Conservation (phyloP, 2,113 vertebrate species). For the Procavia capensis region DNA sequence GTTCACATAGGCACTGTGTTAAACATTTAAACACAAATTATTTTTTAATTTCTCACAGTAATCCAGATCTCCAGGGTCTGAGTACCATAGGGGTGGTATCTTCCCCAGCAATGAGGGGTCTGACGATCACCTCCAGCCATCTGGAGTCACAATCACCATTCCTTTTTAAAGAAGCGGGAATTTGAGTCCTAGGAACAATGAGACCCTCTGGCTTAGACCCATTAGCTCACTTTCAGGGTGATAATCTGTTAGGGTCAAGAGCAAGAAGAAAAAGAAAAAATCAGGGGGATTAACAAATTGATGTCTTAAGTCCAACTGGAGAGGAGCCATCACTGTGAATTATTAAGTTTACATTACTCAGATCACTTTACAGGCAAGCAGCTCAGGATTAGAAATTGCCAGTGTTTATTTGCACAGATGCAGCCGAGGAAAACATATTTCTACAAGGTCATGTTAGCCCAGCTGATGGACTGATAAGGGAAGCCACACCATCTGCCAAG, state of each 20-base stretch:
- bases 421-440: constrained; percentile 56
- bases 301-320: constrained; percentile 52
- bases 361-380: constrained; percentile 45
- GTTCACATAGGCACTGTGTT: background rate
- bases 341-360: constrained; percentile 49
- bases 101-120: background rate
- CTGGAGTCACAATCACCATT: background rate
- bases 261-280: constrained; percentile 27
- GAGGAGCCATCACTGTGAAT: constrained; percentile 9
- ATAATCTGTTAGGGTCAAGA: constrained; percentile 73
- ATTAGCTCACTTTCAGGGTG: constrained; percentile 27
- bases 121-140: background rate
- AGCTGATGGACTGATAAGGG: constrained; percentile 69
- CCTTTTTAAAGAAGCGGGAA: background rate
- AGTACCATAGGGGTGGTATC: fast-evolving
- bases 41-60: background rate
- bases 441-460: background rate
- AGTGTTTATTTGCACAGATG: constrained; percentile 81
- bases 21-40: background rate
- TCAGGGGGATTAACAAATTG: constrained; percentile 55
- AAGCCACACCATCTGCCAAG: background rate
- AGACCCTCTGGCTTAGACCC: background rate
- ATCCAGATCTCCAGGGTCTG: background rate
- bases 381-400: background rate
- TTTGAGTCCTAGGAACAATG: background rate